These are phyloP conservation scores for Heteronetta atricapilla DNA, from an alignment of 2,113 vertebrate genomes.

Conservation along the genomic window DNA sequence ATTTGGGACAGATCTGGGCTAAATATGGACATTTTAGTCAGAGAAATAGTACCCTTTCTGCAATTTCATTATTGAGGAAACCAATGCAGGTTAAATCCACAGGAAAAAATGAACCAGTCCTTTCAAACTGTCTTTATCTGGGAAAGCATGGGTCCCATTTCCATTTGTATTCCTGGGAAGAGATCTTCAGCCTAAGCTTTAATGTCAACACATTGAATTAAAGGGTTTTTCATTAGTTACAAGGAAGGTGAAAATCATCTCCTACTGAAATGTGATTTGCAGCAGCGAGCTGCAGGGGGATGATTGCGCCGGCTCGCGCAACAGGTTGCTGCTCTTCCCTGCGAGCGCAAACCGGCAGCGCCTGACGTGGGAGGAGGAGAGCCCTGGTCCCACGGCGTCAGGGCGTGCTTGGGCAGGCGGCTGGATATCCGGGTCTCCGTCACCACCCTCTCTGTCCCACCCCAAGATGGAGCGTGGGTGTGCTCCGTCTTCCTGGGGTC, in stretches of 20 bases:
- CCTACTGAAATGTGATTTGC: conserved; percentile 5
- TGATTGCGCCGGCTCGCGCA: not conserved
- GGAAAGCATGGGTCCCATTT: not conserved
- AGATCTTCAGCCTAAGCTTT: not conserved
- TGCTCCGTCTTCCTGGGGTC: not conserved
- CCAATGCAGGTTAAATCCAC: not conserved
- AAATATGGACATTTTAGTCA: not conserved
- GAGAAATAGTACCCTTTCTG: not conserved
- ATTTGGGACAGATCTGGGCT: not conserved
- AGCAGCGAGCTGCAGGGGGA: not conserved
- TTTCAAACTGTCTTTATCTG: not conserved
- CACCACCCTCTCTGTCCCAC: not conserved
- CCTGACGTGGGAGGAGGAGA: not conserved
- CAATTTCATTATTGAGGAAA: not conserved
- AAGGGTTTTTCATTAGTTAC: conserved; percentile 45
- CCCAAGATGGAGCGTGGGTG: rapidly evolving
- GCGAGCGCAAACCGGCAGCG: not conserved
- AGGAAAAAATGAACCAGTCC: not conserved
- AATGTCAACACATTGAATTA: conserved; percentile 39
- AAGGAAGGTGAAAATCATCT: conserved; percentile 27
- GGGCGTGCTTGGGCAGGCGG: not conserved
- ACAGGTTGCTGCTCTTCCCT: not conserved
- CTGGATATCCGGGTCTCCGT: not conserved
- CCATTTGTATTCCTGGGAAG: conserved; percentile 30
- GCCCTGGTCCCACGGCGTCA: not conserved